Evolutionary conservation across 2,888 invertebrate genomes (phyloP).

Genomic region (Heliconius aoede): DNA sequence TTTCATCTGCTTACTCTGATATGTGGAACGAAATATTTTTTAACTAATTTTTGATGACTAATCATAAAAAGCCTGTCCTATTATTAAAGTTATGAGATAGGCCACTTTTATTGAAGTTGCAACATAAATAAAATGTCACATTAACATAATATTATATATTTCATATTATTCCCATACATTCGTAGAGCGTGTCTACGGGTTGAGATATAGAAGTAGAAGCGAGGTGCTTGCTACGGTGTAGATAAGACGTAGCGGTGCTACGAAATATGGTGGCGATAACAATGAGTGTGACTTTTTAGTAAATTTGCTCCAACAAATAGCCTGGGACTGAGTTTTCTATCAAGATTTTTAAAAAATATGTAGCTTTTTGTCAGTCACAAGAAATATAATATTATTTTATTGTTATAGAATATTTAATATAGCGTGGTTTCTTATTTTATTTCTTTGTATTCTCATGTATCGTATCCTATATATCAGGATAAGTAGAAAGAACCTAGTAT

Average conservation of each 20-base stretch:
- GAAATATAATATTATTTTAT: not conserved
- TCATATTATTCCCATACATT: conserved; percentile 4
- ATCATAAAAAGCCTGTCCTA: not conserved
- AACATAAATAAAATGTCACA: not conserved
- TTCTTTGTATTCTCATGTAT: not conserved
- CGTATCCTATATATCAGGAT: not conserved
- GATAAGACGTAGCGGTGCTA: conserved; percentile 41
- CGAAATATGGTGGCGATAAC: conserved; percentile 43
- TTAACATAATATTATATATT: not conserved
- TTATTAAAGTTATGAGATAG: not conserved
- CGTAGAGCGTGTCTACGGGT: not conserved
- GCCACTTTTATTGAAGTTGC: not conserved
- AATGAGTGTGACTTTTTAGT: conserved; percentile 18
- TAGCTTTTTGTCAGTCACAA: not conserved
- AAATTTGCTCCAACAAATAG: conserved; percentile 25
- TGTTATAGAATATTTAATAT: too few species aligned
- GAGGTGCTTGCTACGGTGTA: conserved; percentile 18
- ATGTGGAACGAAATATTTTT: too few species aligned
- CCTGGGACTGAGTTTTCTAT: not conserved
- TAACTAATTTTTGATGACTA: not conserved
- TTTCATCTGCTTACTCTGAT: too few species aligned
- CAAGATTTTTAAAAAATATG: conserved; percentile 13
- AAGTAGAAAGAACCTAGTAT: not conserved
- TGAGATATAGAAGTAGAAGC: conserved; percentile 26
- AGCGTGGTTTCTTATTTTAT: not conserved